A percentile compares a stretch with the other conserved stretches of the same genome.
Evolutionary conservation across 2,888 invertebrate genomes (phyloP).

Genomic region (Hoplodrina ambigua): DNA sequence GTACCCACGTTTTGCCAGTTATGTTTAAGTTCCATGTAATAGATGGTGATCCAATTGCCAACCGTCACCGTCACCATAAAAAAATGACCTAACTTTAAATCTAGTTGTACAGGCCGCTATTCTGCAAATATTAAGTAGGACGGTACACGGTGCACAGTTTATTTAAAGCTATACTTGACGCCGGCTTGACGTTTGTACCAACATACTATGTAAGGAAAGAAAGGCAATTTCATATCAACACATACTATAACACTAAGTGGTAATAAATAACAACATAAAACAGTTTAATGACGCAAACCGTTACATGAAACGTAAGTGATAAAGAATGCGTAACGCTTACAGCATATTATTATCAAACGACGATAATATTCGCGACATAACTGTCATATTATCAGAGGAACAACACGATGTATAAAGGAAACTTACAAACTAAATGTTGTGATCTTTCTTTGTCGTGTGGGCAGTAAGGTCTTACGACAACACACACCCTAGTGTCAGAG

Average conservation of each 20-base stretch:
- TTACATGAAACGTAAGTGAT: slow-evolving; percentile 45
- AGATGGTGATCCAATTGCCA: no score
- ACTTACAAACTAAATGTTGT: background rate
- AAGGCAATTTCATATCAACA: slow-evolving; percentile 32
- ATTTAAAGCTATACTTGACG: background rate
- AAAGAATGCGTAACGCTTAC: slow-evolving; percentile 34
- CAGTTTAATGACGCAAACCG: slow-evolving; percentile 40
- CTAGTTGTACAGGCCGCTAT: no score
- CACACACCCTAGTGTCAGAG: no score
- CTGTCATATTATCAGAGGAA: slow-evolving; percentile 18
- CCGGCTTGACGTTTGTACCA: background rate
- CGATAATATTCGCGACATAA: slow-evolving; percentile 38
- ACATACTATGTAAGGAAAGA: slow-evolving; percentile 4
- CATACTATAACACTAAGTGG: slow-evolving; percentile 31
- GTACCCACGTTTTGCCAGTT: no score
- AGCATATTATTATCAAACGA: slow-evolving; percentile 38
- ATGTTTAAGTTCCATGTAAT: no score
- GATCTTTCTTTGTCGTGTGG: no score
- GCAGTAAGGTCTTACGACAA: no score
- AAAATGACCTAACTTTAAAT: no score
- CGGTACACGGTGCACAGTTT: no score
- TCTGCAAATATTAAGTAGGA: no score
- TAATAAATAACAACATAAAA: slow-evolving; percentile 51
- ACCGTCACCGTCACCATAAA: no score
- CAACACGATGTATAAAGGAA: slow-evolving; percentile 1